Evolutionary conservation across 2,113 vertebrate species (phyloP), one percentile per base, ranked within the genome.

Genomic region (Cephalopholis sonnerati): DNA sequence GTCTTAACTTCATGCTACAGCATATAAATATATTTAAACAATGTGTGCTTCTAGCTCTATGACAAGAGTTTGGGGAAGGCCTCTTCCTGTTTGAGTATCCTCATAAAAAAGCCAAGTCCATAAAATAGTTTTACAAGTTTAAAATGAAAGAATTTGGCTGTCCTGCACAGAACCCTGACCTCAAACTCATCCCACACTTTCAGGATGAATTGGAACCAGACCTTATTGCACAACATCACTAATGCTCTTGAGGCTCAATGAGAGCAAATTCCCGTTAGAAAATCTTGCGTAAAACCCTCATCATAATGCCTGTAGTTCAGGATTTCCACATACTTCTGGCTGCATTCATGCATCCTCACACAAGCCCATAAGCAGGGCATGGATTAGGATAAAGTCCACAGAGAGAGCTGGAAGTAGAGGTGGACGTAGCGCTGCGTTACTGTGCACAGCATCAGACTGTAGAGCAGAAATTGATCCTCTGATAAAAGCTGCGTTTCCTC

Each of bases 401-500:
- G 62, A 79, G 68, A 61, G 62, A 46, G 10, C 36, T 77, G 69
- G 20, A 81, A 41, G 58, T 39, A 59, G 41, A 51, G 64, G 84
- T 80, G 77, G 76, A 86, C 46, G 22, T 22, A 68, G 85, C 57
- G 6, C 17, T 67, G 68, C 25, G 24, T 79, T 77, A 71, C 67
- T 71, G 63, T 81, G 62, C 55, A n/a, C 75, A 63, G 80, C 88
- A 63, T 87, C 83, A 90, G 59, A 80, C 74, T 81, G 68, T 50
- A 57, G 77, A 78, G 83, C 81, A 87, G 87, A 87, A 92, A 95
- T 93, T 92, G 93, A 94, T 94, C 90, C 84, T 85, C 62, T 76
- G 87, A 93, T 95, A 92, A 95, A 92, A 93, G 92, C 91, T 79
- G 81, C 1, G 53, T 74, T 84, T 90, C 92, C 92, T 89, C 74